A percentile compares a stretch with the other conserved stretches of the same genome.
Conservation (phyloP, 2,113 vertebrate genomes). For the Phainopepla nitens region DNA sequence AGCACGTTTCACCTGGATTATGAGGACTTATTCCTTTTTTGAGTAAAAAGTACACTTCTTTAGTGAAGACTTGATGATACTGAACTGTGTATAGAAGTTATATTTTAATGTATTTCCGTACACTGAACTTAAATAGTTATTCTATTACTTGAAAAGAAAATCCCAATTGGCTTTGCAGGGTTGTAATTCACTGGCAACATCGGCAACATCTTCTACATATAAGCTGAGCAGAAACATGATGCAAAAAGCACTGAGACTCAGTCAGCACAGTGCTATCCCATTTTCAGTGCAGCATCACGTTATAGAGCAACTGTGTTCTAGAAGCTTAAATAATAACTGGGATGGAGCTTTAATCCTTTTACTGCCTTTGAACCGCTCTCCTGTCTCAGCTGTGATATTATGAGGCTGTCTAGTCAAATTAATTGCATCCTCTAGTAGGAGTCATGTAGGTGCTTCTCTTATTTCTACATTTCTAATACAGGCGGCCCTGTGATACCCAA, state of each 20-base stretch:
- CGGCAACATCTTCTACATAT: not conserved
- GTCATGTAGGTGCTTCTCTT: slow-evolving; percentile 40
- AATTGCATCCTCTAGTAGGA: slow-evolving; percentile 32
- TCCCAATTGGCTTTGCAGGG: not conserved
- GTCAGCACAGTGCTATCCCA: not conserved
- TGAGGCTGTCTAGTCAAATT: slow-evolving; percentile 55
- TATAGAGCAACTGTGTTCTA: not conserved
- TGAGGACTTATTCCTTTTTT: too few relatives aligned
- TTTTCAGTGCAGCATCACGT: not conserved
- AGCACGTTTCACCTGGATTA: not conserved
- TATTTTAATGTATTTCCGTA: not conserved
- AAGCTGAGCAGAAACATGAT: not conserved
- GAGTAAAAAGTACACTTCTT: not conserved
- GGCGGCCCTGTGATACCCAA: not conserved
- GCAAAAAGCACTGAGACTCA: not conserved
- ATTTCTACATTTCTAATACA: not conserved
- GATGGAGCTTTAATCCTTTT: slow-evolving; percentile 55
- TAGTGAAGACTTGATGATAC: not conserved
- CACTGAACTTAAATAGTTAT: not conserved
- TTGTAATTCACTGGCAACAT: not conserved
- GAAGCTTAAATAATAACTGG: not conserved
- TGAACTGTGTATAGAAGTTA: not conserved
- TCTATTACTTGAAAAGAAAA: not conserved
- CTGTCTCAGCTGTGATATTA: slow-evolving; percentile 37
- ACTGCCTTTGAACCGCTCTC: slow-evolving; percentile 17